A percentile compares a stretch with the other conserved stretches of the same genome.
Evolutionary conservation across 2,797 vertebrate species (phyloP).

Genomic region (Molossus molossus): DNA sequence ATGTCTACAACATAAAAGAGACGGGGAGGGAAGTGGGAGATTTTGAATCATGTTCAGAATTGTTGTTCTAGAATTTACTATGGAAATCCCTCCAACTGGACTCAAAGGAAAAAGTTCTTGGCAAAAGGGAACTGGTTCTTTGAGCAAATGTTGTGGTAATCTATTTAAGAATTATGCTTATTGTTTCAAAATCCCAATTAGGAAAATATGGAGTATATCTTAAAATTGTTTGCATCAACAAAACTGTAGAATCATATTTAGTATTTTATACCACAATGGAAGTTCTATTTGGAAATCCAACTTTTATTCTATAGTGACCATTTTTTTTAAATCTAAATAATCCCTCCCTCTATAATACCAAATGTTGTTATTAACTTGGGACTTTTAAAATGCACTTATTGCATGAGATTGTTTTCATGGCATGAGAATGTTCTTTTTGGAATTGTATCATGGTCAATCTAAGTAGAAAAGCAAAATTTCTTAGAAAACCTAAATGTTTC

Average conservation of each 20-base stretch:
- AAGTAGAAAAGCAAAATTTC: constrained; percentile 66
- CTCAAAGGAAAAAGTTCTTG: constrained; percentile 75
- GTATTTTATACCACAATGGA: constrained; percentile 66
- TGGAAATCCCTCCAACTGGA: constrained; percentile 71
- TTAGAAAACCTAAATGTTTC: constrained; percentile 60
- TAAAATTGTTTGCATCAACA: constrained; percentile 69
- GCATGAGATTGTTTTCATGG: constrained; percentile 81
- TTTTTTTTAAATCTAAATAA: constrained; percentile 69
- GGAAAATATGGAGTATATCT: constrained; percentile 70
- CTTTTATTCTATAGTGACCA: constrained; percentile 63
- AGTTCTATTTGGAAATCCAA: constrained; percentile 71
- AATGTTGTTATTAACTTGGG: constrained; percentile 66
- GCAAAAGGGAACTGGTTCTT: constrained; percentile 73
- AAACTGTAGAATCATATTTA: constrained; percentile 72
- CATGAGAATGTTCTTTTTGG: constrained; percentile 80
- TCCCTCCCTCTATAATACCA: constrained; percentile 73
- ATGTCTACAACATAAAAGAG: constrained; percentile 74
- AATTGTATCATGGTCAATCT: constrained; percentile 65
- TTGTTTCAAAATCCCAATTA: constrained; percentile 80
- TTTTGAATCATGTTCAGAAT: constrained; percentile 75
- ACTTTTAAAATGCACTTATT: constrained; percentile 75
- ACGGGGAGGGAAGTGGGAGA: constrained; percentile 74
- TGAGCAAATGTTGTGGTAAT: constrained; percentile 72
- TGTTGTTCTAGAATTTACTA: constrained; percentile 64
- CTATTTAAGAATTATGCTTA: constrained; percentile 75